Percentiles rank a stretch among this genome's conserved stretches.
phyloP scores from a whole-genome alignment of 2,797 vertebrate species.

The Garrulus glandarius region DNA sequence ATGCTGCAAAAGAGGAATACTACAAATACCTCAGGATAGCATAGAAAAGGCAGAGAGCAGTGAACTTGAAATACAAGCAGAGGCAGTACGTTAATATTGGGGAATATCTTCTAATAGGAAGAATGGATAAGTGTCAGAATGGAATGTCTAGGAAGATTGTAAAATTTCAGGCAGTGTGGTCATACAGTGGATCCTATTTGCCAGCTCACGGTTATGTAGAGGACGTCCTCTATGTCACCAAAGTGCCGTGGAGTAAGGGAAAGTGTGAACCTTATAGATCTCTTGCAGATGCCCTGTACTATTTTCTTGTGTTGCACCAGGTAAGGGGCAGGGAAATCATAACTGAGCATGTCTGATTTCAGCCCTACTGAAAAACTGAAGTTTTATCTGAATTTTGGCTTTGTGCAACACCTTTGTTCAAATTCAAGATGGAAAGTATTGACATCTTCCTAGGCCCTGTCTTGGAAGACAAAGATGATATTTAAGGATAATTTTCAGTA shows the following conservation, averaged over 20 bases:
- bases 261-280: background rate
- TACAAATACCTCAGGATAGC: background rate
- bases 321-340: background rate
- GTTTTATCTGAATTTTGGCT: background rate
- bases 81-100: background rate
- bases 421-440: background rate
- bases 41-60: background rate
- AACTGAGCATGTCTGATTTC: background rate
- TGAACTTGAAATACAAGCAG: background rate
- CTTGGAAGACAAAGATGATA: background rate
- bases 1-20: background rate
- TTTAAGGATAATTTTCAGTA: background rate
- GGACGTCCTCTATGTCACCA: background rate
- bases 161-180: background rate
- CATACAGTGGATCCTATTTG: background rate
- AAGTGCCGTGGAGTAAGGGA: background rate
- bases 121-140: background rate
- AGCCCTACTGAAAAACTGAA: background rate
- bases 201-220: background rate
- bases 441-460: background rate
- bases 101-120: background rate
- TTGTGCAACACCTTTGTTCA: background rate
- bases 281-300: background rate
- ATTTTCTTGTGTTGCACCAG: background rate
- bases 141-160: background rate